A percentile compares a stretch with the other conserved stretches of the same genome.
Evolutionary conservation across 2,797 vertebrate genomes (phyloP).

Genomic region (Hydrolagus colliei): DNA sequence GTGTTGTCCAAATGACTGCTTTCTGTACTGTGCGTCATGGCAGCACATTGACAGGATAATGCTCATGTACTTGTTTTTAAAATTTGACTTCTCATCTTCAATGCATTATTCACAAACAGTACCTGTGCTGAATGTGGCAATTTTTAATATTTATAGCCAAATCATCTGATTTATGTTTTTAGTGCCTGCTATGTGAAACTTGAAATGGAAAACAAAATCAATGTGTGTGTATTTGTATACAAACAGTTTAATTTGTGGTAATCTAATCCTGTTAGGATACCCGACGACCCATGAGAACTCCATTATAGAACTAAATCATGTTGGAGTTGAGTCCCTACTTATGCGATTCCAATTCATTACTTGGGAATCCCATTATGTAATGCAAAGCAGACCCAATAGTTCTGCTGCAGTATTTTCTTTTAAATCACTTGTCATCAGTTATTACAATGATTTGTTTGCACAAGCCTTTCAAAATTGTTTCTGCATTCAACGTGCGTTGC

Average conservation of each 20-base stretch:
- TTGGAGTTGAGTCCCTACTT: too few species aligned
- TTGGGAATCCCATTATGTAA: too few species aligned
- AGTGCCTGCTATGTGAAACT: conserved; percentile 20
- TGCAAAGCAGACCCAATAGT: too few species aligned
- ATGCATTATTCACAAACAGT: background rate
- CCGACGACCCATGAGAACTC: too few species aligned
- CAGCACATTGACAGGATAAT: background rate
- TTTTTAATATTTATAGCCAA: conserved; percentile 12
- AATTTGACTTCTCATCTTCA: background rate
- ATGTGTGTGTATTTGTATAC: background rate
- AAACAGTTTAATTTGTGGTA: too few species aligned
- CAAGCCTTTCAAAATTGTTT: background rate
- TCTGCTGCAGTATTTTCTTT: background rate
- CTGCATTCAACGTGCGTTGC: background rate
- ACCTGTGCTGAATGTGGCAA: background rate
- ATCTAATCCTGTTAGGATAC: too few species aligned
- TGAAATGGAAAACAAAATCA: background rate
- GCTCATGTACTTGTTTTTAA: background rate
- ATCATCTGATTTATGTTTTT: background rate
- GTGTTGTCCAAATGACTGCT: background rate
- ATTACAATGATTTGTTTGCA: background rate
- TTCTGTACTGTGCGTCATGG: background rate
- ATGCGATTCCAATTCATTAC: too few species aligned
- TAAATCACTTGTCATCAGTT: conserved; percentile 5
- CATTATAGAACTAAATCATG: too few species aligned